Evolutionary conservation across 2,113 vertebrate genomes (phyloP).

Genomic region (Protobothrops mucrosquamatus): DNA sequence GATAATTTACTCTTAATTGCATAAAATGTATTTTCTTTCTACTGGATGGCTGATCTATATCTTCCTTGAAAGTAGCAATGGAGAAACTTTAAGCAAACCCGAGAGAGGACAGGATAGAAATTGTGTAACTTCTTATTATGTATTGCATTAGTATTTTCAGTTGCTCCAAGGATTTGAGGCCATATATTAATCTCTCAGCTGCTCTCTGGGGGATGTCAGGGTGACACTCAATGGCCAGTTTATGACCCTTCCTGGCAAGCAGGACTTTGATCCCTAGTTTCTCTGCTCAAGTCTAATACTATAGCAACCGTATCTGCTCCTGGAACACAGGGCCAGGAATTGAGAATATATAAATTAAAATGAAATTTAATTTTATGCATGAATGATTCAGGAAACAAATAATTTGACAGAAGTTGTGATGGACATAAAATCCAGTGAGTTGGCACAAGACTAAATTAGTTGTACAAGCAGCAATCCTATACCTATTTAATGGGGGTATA

Average conservation of each 20-base stretch:
- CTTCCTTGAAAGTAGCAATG: background rate
- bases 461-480: background rate
- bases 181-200: background rate
- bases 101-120: background rate
- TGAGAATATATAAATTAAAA: background rate
- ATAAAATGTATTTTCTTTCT: background rate
- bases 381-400: background rate
- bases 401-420: background rate
- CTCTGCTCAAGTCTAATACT: background rate
- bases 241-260: background rate
- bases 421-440: background rate
- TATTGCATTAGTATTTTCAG: background rate
- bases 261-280: background rate
- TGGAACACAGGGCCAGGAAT: background rate
- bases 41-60: background rate
- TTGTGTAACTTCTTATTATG: background rate
- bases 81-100: background rate
- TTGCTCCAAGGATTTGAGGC: background rate
- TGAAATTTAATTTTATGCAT: background rate
- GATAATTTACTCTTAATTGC: background rate
- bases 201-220: background rate
- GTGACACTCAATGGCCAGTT: background rate
- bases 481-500: background rate
- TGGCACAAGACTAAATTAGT: background rate
- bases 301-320: background rate